Conservation (phyloP, 1,140 invertebrate genomes). For the Luehdorfia chinensis region DNA sequence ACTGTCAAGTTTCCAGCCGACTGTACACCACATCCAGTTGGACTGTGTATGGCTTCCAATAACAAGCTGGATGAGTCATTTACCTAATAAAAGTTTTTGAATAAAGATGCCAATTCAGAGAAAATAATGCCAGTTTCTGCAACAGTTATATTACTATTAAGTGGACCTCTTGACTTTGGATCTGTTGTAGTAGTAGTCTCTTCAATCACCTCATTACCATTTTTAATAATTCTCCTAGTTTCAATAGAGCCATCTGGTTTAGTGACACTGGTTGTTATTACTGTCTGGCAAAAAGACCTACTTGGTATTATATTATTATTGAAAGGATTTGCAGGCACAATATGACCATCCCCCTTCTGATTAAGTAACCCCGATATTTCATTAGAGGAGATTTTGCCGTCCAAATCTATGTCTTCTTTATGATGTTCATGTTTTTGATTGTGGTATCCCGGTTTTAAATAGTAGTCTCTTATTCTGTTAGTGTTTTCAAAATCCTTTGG, state of each 20-base stretch:
- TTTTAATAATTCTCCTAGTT: slow-evolving; percentile 60
- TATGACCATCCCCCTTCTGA: slow-evolving; percentile 42
- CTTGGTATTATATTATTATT: slow-evolving; percentile 45
- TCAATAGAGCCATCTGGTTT: slow-evolving; percentile 63
- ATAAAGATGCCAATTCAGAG: slow-evolving; percentile 48
- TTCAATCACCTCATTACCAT: slow-evolving; percentile 59
- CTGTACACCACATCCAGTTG: no score
- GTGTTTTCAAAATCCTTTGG: slow-evolving; percentile 35
- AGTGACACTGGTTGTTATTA: slow-evolving; percentile 63
- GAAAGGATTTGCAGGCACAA: slow-evolving; percentile 33
- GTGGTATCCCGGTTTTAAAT: slow-evolving; percentile 62
- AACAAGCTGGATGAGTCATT: no score
- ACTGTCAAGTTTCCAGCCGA: no score
- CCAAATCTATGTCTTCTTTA: slow-evolving; percentile 53
- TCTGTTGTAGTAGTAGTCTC: slow-evolving; percentile 52
- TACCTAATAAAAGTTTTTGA: slow-evolving; percentile 49
- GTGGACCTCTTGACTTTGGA: slow-evolving; percentile 31
- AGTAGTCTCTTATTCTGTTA: slow-evolving; percentile 55
- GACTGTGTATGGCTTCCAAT: no score
- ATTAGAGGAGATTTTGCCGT: slow-evolving; percentile 61
- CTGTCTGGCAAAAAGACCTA: slow-evolving; percentile 59
- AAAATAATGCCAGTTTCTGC: slow-evolving; percentile 38
- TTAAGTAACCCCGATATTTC: slow-evolving; percentile 61
- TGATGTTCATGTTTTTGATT: slow-evolving; percentile 30
- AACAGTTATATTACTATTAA: slow-evolving; percentile 29